phyloP scores from a whole-genome alignment of 1,140 invertebrate genomes.

The Drosophila watanabei region DNA sequence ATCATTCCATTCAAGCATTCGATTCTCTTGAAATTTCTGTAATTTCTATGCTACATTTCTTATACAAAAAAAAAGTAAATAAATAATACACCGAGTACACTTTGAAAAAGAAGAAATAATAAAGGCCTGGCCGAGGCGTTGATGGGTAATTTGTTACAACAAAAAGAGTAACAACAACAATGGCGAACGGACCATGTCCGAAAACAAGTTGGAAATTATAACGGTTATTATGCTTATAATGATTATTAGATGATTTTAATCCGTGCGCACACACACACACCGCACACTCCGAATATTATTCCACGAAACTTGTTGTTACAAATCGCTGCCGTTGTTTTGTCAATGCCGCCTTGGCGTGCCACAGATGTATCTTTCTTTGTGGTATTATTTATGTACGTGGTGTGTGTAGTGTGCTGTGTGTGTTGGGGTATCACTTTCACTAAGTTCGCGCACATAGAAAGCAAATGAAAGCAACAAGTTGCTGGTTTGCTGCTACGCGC shows the following conservation, averaged over 20 bases:
- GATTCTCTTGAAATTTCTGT: slow-evolving; percentile 20
- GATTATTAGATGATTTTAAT: slow-evolving; percentile 70
- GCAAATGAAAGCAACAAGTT: slow-evolving; percentile 74
- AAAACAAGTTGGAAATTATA: slow-evolving; percentile 57
- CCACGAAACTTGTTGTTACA: slow-evolving; percentile 52
- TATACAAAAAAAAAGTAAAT: not conserved
- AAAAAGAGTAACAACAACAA: slow-evolving; percentile 55
- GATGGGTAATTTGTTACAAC: slow-evolving; percentile 78
- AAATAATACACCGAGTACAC: not conserved
- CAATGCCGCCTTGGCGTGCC: slow-evolving; percentile 32
- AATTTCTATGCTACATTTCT: slow-evolving; percentile 7
- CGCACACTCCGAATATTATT: slow-evolving; percentile 35
- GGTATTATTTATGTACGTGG: slow-evolving; percentile 15
- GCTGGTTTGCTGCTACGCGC: slow-evolving; percentile 28
- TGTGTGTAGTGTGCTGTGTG: slow-evolving; percentile 20
- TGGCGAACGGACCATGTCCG: slow-evolving; percentile 49
- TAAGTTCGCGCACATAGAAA: slow-evolving; percentile 76
- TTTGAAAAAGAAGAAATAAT: not conserved
- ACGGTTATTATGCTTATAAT: slow-evolving; percentile 72
- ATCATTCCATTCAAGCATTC: slow-evolving; percentile 4
- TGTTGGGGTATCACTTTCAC: slow-evolving; percentile 75
- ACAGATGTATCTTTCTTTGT: slow-evolving; percentile 14
- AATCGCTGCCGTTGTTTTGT: slow-evolving; percentile 68
- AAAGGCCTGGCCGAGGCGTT: slow-evolving; percentile 50
- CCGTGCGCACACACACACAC: slow-evolving; percentile 39